These are phyloP conservation scores for Tortrix viridana DNA, from an alignment of 2,888 invertebrate genomes.

Conservation along the genomic window DNA sequence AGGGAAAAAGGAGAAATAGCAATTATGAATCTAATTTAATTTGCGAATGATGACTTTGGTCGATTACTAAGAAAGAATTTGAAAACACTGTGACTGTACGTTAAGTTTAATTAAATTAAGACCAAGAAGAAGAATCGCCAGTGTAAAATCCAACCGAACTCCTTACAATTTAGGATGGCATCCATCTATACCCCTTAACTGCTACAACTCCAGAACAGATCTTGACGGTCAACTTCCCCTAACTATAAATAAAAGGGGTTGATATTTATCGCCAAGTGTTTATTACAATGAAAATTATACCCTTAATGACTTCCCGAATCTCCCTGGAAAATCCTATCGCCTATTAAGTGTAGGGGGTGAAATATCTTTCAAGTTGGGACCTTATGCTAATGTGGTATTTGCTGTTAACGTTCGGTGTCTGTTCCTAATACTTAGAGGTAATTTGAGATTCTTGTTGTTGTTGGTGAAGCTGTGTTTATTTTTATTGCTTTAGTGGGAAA, in stretches of 20 bases:
- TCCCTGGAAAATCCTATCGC: slow-evolving; percentile 80
- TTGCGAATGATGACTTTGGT: too few species aligned
- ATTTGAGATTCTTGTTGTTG: slow-evolving; percentile 34
- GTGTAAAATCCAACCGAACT: too few species aligned
- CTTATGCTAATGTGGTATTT: slow-evolving; percentile 38
- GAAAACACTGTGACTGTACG: too few species aligned
- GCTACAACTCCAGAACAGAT: slow-evolving; percentile 26
- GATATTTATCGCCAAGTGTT: slow-evolving; percentile 82
- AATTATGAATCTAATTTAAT: too few species aligned
- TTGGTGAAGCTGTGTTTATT: background rate
- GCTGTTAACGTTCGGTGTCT: slow-evolving; percentile 32
- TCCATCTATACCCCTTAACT: slow-evolving; percentile 1
- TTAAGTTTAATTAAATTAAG: too few species aligned
- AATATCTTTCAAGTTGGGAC: slow-evolving; percentile 52
- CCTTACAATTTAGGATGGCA: too few species aligned
- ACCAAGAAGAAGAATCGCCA: too few species aligned
- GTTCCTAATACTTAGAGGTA: slow-evolving; percentile 35
- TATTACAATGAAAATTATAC: slow-evolving; percentile 83
- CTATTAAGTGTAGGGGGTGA: slow-evolving; percentile 78
- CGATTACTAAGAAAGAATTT: too few species aligned
- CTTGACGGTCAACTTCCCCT: slow-evolving; percentile 45
- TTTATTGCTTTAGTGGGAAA: background rate
- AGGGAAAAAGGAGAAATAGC: too few species aligned
- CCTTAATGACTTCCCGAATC: slow-evolving; percentile 82
- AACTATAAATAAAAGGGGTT: slow-evolving; percentile 73